Evolutionary conservation across 2,113 vertebrate genomes (phyloP).

Genomic region (Upupa epops): DNA sequence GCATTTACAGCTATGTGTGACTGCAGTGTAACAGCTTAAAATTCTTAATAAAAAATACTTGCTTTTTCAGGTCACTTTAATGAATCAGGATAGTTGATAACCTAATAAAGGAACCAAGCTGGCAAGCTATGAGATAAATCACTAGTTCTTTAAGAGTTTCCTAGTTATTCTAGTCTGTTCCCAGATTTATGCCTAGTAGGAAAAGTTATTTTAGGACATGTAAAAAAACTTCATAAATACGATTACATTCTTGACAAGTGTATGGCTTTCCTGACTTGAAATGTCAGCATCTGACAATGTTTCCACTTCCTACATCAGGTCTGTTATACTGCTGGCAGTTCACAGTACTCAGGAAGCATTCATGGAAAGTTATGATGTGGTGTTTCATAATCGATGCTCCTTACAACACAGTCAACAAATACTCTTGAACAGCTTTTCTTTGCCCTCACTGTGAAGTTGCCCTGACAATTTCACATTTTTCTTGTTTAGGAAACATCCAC

Average conservation of each 20-base stretch:
- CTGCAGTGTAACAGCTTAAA: neutral
- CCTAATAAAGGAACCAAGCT: neutral
- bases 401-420: neutral
- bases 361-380: neutral
- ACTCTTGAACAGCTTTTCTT: neutral
- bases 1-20: neutral
- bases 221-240: neutral
- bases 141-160: neutral
- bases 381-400: neutral
- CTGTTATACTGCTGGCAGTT: neutral
- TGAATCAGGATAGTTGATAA: neutral
- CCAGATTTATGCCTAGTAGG: neutral
- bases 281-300: neutral
- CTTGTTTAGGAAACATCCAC: neutral
- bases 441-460: neutral
- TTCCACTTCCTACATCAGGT: neutral
- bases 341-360: neutral
- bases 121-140: neutral
- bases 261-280: neutral
- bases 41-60: rapidly evolving
- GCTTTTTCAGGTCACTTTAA: neutral
- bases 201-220: neutral
- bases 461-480: neutral
- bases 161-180: neutral
- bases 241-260: neutral